Evolutionary conservation across 2,113 vertebrate species (phyloP), one percentile per base, ranked within the genome.

Genomic region (Neomonachus schauinslandi): DNA sequence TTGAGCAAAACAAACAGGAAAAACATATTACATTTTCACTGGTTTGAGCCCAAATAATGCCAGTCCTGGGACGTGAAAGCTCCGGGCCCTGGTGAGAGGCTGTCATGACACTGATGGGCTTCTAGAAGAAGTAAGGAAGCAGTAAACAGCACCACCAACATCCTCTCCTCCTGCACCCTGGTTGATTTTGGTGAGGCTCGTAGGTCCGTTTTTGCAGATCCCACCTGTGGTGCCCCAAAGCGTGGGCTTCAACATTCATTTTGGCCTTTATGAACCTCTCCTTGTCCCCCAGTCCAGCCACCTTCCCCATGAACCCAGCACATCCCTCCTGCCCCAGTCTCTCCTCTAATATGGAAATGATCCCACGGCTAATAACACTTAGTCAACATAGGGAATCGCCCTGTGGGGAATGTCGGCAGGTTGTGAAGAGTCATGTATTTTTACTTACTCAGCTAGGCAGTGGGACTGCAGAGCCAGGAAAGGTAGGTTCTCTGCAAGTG

Each of bases 1-100:
- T 95, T 97, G 89, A 96, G 57, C 96, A 95, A 96, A 95, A 94
- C 65, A 96, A 95, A 96, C 92, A 97, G 85, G 93, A 97, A 97
- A 92, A 98, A 91, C 87, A 93, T 97, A 97, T 81, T 89, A 63
- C n/a, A 19, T 96, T 97, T 97, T 77, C 63, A 84, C 85, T 86
- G 83, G 59, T 97, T 97, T 97, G 88, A 94, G 61, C 71, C 97
- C 96, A 96, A 96, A 95, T 96, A 95, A 94, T 93, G 72, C 72
- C 95, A 97, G 79, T 81, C 39, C 42, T 4, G 89, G 88, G 96
- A 98, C 51, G 86, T 22, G 5, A 89, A 96, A 96, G 82, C 86
- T 91, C 89, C 55, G 80, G 88, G 74, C 39, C 90, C 69, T 85
- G 92, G 94, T 96, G 74, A 95, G 92, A 95, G 89, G 21, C 94